Evolutionary conservation across 2,888 invertebrate genomes (phyloP).

Genomic region (Polymixis flavicincta): DNA sequence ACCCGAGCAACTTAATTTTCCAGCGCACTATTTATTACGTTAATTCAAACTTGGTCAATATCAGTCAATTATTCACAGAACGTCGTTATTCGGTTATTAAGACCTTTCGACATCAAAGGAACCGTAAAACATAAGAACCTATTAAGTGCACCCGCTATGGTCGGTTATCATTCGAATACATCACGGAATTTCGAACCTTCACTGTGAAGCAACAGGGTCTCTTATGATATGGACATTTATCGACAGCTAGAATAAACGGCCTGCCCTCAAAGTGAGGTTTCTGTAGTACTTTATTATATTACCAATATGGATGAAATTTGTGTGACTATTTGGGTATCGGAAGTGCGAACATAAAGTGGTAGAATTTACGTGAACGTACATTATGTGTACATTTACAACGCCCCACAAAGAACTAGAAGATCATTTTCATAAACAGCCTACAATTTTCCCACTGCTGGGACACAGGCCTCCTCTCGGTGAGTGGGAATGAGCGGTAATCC

Average conservation of each 20-base stretch:
- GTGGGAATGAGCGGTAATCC: background rate
- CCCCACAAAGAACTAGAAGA: background rate
- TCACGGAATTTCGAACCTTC: conserved; percentile 26
- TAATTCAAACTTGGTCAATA: conserved; percentile 57
- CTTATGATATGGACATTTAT: background rate
- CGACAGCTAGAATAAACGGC: conserved; percentile 21
- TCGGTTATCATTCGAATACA: conserved; percentile 6
- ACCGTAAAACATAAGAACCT: conserved; percentile 60
- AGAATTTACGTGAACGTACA: background rate
- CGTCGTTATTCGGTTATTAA: conserved; percentile 56
- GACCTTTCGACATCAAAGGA: conserved; percentile 53
- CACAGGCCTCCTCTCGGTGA: background rate
- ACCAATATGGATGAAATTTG: conserved; percentile 25
- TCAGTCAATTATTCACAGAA: conserved; percentile 62
- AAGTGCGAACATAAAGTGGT: conserved; percentile 18
- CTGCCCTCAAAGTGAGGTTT: conserved; percentile 22
- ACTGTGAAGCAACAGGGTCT: accelerated
- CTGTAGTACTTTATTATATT: conserved; percentile 20
- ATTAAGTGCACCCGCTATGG: conserved; percentile 60
- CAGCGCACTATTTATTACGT: conserved; percentile 21
- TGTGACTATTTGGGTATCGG: conserved; percentile 17
- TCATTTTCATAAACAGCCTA: background rate
- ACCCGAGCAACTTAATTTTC: too few species aligned
- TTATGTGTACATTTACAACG: background rate
- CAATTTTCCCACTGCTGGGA: background rate